Conservation (phyloP, 2,113 vertebrate genomes). For the Potamarius usumacintae region DNA sequence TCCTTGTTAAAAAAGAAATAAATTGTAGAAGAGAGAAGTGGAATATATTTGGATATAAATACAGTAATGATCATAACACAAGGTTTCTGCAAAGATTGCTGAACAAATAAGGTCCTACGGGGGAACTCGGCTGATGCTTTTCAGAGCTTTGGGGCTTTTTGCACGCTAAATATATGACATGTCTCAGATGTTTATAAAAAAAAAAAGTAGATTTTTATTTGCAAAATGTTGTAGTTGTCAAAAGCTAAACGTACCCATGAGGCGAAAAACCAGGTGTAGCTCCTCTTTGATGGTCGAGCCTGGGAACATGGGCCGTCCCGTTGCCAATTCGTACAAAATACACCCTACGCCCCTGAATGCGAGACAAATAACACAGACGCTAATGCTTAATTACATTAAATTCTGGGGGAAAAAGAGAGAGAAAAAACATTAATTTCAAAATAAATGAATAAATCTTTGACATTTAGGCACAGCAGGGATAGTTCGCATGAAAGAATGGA, state of each 20-base stretch:
- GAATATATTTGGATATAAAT: background rate
- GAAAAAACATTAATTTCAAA: conserved; percentile 22
- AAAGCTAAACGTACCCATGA: conserved; percentile 67
- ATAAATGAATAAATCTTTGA: conserved; percentile 37
- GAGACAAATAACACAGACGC: conserved; percentile 29
- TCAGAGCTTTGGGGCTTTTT: background rate
- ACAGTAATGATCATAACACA: conserved; percentile 2
- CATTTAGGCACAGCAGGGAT: conserved; percentile 37
- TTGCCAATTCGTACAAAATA: conserved; percentile 93
- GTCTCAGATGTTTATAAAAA: background rate
- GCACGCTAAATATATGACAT: conserved; percentile 18
- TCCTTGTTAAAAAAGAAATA: conserved; percentile 67
- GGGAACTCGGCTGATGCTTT: background rate
- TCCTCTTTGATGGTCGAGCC: conserved; percentile 95
- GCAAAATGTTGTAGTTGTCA: background rate
- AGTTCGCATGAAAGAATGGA: conserved; percentile 39
- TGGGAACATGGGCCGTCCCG: conserved; percentile 92
- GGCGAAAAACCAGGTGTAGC: conserved; percentile 88
- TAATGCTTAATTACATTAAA: conserved; percentile 32
- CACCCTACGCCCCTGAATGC: conserved; percentile 88
- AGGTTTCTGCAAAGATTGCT: background rate
- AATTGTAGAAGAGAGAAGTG: background rate
- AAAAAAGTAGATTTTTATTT: background rate
- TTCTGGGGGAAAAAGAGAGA: background rate
- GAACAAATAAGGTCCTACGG: conserved; percentile 19